Base-by-base conservation (phyloP, 2,797 vertebrate species). In the Dryobates pubescens region DNA sequence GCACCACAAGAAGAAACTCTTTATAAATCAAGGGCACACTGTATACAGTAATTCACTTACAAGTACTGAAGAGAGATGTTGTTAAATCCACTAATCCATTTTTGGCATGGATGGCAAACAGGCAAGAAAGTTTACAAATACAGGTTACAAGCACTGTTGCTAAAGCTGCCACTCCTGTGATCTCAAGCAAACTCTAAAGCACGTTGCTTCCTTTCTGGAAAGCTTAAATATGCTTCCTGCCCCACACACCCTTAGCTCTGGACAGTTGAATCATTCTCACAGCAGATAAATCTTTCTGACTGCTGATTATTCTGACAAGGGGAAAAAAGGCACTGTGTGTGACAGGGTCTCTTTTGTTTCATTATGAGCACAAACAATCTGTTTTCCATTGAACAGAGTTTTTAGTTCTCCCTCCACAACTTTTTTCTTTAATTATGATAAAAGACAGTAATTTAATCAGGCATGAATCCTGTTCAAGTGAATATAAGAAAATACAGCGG, bases 371-470 rank as follows among this genome's bases (percentile, higher is more conserved):
- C 82, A 64, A 92, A 92, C 96, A 97, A 97, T 97, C 97, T 98
- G 97, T 95, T 97, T 97, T 93, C 95, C 93, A 97, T 97, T 96
- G 92, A 96, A 86, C 6, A 41, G 49, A 88, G 88, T 93, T 94
- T 95, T 96, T 75, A 94, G 62, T 82, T 90, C 94, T 93, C 87
- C 89, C 79, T 93, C 95, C 83, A 93, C 94, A 96, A 96, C 96
- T 97, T 96, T 97, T 97, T 97, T 97, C 97, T 98, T 98, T 97
- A 97, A 98, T 98, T 98, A 97, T 92, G 96, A 98, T 97, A 97
- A 98, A 98, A 98, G 97, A 97, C 94, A 96, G 97, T 96, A 98
- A 98, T 96, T 96, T 96, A 97, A 98, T 97, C 96, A 95, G 89
- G 96, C 96, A 97, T 97, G 97, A 97, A 98, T 98, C 97, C 97